phyloP scores from a whole-genome alignment of 2,888 invertebrate genomes.

The Meteorus cinctellus region DNA sequence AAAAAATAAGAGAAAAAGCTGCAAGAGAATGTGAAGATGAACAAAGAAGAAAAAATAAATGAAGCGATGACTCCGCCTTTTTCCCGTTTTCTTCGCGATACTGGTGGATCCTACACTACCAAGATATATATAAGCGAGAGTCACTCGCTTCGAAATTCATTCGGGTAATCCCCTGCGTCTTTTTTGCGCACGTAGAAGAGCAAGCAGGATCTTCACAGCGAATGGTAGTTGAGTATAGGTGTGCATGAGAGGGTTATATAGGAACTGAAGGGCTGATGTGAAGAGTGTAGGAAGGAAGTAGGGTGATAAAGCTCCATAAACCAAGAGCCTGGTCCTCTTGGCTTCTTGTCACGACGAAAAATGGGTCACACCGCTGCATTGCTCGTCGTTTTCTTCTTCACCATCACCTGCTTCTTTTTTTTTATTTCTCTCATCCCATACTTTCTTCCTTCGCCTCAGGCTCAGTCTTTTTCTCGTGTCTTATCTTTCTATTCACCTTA shows the following conservation, averaged over 20 bases:
- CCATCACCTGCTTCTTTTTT: neutral
- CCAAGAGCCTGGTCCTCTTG: conserved; percentile 23
- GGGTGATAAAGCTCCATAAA: conserved; percentile 41
- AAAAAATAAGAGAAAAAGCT: neutral
- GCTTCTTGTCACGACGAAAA: conserved; percentile 37
- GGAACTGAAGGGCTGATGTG: neutral
- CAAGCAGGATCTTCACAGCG: conserved; percentile 10
- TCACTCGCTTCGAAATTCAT: conserved; percentile 40
- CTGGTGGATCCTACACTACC: neutral
- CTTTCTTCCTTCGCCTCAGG: neutral
- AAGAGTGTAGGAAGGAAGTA: conserved; percentile 26
- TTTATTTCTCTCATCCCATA: neutral
- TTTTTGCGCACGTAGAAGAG: conserved; percentile 22
- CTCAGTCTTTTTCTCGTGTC: neutral
- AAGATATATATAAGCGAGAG: conserved; percentile 5
- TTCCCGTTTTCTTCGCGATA: conserved; percentile 38
- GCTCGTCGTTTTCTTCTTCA: conserved; percentile 4
- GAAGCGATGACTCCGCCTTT: conserved; percentile 36
- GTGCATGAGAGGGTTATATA: neutral
- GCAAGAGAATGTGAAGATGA: conserved; percentile 12
- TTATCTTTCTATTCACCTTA: conserved; percentile 25
- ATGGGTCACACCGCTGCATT: conserved; percentile 40
- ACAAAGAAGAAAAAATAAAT: conserved; percentile 33
- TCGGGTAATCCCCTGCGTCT: conserved; percentile 38
- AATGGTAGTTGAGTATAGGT: conserved; percentile 1